Base-by-base conservation (phyloP, 2,888 invertebrate genomes). In the Heterodera filipjevi region DNA sequence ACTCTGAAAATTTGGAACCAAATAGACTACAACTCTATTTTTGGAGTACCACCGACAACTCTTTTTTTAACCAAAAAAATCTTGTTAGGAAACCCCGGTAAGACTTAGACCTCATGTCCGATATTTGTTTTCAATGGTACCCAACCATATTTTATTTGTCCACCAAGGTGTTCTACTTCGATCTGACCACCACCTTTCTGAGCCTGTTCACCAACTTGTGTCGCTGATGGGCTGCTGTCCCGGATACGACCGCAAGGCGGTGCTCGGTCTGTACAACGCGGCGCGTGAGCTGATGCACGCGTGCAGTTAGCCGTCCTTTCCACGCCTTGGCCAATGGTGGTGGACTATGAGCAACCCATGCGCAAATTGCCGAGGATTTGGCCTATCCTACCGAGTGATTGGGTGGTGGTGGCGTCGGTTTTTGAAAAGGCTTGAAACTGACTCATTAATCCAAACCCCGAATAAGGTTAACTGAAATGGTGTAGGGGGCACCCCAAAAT, bases 301-400 rank as follows among this genome's bases (percentile, higher is more conserved):
- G 85, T 94, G 94, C 87, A 90, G 90, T 33, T 91, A 91, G 82
- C 87, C 90, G 1, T 89, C 90, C 0, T 99, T 98, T 90, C 98
- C 98, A 6, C 92, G 98, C 22, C 92, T 99, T 73, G 99, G 98
- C 90, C 96, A 96, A 93, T 99, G 93, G 96, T 99, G 82, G 93
- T 97, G 85, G 99, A 99, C 89, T 99, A 98, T 90, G 97, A 98
- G 90, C 92, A 94, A 66, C 98, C 99, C 0, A 90, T 98, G 80
- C 96, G 95, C 89, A 98, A 96, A 89, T 91, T 99, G 93, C 95
- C 0, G 98, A 99, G 89, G 99, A 99, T 90, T 97, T 99, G 90
- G 94, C 53, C 96, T 97, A 0, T 96, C 99, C 90, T 93, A 95
- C 76, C 94, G 95, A 86, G 91, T 91, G 66, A 66, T 66, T 16